A percentile compares a stretch with the other conserved stretches of the same genome.
phyloP scores from a whole-genome alignment of 23 tunicate species.

The Clavelina lepadiformis region DNA sequence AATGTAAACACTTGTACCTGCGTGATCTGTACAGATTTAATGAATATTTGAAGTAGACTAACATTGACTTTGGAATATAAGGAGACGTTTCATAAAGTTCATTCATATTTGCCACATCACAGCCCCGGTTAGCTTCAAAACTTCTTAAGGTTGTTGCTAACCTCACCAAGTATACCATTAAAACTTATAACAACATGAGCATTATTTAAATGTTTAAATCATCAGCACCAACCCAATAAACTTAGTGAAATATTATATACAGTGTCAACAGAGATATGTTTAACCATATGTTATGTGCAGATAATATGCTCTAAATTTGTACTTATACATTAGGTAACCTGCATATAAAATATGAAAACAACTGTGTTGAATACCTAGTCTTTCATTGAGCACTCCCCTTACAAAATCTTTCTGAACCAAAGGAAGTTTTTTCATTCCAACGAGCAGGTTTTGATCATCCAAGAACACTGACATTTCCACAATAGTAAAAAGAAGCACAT shows the following conservation, averaged over 20 bases:
- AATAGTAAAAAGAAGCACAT: background rate
- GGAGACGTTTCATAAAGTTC: conserved; percentile 1
- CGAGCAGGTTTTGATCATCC: background rate
- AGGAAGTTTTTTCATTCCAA: background rate
- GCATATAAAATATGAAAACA: too few species aligned
- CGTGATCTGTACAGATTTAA: background rate
- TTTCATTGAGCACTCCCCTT: background rate
- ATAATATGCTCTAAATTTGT: too few species aligned
- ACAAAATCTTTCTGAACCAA: background rate
- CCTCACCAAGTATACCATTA: too few species aligned
- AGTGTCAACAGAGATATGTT: too few species aligned
- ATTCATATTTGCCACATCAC: background rate
- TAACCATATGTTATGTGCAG: too few species aligned
- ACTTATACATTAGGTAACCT: too few species aligned
- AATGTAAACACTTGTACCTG: background rate
- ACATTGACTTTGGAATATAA: conserved; percentile 3
- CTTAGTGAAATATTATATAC: background rate
- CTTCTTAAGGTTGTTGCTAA: background rate
- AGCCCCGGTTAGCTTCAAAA: background rate
- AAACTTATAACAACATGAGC: background rate
- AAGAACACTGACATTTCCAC: background rate
- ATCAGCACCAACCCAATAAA: background rate
- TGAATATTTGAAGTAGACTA: background rate
- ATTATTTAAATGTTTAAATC: background rate
- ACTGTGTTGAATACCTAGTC: too few species aligned